These are phyloP conservation scores for Thermophis baileyi DNA, from an alignment of 2,113 vertebrate species.

Conservation along the genomic window DNA sequence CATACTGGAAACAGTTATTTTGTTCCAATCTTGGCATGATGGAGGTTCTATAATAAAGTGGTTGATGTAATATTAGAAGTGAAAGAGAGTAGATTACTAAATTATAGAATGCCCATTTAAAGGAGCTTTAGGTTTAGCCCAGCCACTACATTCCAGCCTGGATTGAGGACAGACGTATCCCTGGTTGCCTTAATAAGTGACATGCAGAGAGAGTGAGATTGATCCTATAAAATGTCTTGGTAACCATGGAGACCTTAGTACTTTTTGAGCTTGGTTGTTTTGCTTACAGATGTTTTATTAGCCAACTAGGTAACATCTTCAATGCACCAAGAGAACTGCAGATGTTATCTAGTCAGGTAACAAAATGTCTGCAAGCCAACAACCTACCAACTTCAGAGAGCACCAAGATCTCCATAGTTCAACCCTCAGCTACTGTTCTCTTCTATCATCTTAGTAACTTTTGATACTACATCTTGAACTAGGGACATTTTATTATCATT, in stretches of 20 bases:
- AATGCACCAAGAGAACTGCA: too few species aligned
- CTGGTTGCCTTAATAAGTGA: background rate
- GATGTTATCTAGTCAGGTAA: too few species aligned
- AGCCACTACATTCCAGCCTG: background rate
- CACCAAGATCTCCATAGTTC: too few species aligned
- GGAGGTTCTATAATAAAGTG: background rate
- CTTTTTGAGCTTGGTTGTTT: too few species aligned
- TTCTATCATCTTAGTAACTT: background rate
- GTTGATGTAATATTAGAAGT: background rate
- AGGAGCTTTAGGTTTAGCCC: background rate
- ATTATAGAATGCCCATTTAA: background rate
- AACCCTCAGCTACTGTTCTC: too few species aligned
- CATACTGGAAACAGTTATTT: background rate
- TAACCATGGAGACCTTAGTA: background rate
- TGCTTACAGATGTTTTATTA: too few species aligned
- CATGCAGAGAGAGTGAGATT: background rate
- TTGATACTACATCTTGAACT: background rate
- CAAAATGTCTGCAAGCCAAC: too few species aligned
- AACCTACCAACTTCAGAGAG: too few species aligned
- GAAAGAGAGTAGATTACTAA: background rate
- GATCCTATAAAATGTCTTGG: background rate
- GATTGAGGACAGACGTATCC: background rate
- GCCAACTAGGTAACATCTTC: too few species aligned
- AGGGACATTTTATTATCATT: background rate
- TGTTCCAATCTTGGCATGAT: background rate